Evolutionary conservation across 2,888 invertebrate genomes (phyloP).

Genomic region (Linyphia triangularis): DNA sequence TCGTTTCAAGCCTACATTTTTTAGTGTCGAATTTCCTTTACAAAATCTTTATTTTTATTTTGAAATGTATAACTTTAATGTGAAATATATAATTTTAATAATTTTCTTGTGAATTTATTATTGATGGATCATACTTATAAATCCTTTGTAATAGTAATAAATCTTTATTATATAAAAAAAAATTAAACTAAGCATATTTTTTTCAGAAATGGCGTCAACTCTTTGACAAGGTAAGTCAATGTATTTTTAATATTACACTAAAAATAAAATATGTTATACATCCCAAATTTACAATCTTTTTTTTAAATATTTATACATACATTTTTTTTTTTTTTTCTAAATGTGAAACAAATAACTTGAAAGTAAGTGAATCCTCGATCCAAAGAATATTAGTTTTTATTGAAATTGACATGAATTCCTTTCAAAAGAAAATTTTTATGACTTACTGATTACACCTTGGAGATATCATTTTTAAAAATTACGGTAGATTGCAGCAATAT

Average conservation of each 20-base stretch:
- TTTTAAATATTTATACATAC: neutral
- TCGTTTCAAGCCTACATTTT: no score
- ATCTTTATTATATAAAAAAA: neutral
- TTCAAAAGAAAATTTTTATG: neutral
- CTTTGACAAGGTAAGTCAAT: conserved; percentile 88
- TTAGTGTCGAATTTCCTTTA: no score
- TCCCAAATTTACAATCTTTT: no score
- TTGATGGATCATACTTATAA: no score
- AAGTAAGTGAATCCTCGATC: neutral
- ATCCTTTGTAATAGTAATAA: no score
- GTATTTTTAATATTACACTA: neutral
- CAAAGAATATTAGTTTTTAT: neutral
- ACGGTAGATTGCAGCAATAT: neutral
- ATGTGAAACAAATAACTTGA: no score
- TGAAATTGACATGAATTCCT: neutral
- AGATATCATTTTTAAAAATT: conserved; percentile 13
- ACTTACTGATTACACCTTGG: neutral
- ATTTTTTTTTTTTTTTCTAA: neutral
- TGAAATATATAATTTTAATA: no score
- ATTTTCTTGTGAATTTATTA: no score
- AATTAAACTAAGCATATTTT: neutral
- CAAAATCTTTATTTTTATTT: no score
- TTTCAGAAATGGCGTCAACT: conserved; percentile 91
- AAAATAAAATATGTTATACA: neutral
- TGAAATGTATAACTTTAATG: no score